Conservation (phyloP, 2,113 vertebrate genomes). For the Megaleporinus macrocephalus region DNA sequence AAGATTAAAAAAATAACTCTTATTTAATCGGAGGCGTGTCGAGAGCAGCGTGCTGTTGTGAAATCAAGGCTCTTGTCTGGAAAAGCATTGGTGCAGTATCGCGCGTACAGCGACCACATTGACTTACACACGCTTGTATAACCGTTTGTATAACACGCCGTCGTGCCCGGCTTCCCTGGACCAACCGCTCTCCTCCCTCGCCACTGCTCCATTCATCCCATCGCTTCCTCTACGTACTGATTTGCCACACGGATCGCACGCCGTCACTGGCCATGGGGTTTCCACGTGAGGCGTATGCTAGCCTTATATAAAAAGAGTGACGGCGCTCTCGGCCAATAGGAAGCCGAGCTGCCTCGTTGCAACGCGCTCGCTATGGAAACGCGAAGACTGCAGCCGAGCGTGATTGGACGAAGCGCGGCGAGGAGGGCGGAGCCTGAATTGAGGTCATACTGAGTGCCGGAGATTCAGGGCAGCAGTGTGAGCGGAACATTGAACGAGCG, state of each 20-base stretch:
- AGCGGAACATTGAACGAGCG: slow-evolving; percentile 8
- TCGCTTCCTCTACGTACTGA: slow-evolving; percentile 56
- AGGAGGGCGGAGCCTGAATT: slow-evolving; percentile 54
- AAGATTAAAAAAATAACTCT: background rate
- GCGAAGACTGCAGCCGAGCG: slow-evolving; percentile 62
- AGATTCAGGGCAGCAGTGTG: slow-evolving; percentile 57
- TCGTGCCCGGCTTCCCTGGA: slow-evolving; percentile 52
- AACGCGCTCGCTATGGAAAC: slow-evolving; percentile 23
- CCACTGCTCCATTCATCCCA: slow-evolving; percentile 63
- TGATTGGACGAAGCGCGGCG: background rate
- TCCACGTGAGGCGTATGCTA: slow-evolving; percentile 85
- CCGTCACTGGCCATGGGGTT: slow-evolving; percentile 72
- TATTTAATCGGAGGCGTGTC: background rate
- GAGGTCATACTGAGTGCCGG: slow-evolving; percentile 64
- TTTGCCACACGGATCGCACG: slow-evolving; percentile 60
- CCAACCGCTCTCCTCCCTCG: slow-evolving; percentile 63
- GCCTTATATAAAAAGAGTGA: slow-evolving; percentile 85
- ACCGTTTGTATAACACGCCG: slow-evolving; percentile 78
- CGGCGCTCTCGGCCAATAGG: slow-evolving; percentile 54
- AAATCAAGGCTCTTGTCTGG: background rate
- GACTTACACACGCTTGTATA: slow-evolving; percentile 67
- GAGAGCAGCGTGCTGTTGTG: too few relatives aligned
- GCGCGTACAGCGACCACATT: slow-evolving; percentile 46
- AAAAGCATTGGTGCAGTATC: background rate
- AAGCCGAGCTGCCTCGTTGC: background rate